Conservation (phyloP, 2,888 invertebrate genomes). For the Chesias legatella region DNA sequence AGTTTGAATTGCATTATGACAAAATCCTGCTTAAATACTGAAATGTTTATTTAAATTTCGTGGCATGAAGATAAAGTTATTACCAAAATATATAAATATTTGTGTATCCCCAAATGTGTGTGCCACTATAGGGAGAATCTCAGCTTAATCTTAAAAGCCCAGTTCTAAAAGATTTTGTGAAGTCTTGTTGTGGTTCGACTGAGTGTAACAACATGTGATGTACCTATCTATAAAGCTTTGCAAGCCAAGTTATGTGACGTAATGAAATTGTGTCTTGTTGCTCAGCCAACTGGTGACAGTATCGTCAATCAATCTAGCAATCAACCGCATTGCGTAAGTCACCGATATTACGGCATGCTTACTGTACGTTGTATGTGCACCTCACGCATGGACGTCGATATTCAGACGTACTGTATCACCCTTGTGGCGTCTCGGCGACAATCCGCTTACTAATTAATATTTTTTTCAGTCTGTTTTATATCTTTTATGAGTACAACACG, state of each 20-base stretch:
- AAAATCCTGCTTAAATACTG: constrained; percentile 41
- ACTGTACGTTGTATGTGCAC: constrained; percentile 58
- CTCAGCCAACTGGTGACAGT: constrained; percentile 95
- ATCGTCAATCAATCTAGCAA: constrained; percentile 94
- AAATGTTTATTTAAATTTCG: constrained; percentile 26
- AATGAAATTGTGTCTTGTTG: constrained; percentile 77
- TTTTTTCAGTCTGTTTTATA: constrained; percentile 15
- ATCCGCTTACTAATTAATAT: constrained; percentile 28
- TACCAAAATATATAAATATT: constrained; percentile 21
- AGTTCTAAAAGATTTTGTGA: neutral
- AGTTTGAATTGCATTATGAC: constrained; percentile 39
- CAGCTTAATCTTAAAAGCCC: neutral
- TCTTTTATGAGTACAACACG: constrained; percentile 8
- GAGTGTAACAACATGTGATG: constrained; percentile 26
- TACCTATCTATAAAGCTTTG: constrained; percentile 56
- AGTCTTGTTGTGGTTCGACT: constrained; percentile 31
- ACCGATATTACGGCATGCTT: constrained; percentile 63
- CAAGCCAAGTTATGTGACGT: constrained; percentile 71
- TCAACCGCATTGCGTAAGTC: constrained; percentile 96
- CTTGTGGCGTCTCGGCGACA: constrained; percentile 34
- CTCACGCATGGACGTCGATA: constrained; percentile 61
- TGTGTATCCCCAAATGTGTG: constrained; percentile 24
- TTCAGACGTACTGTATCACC: constrained; percentile 32
- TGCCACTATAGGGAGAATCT: constrained; percentile 33
- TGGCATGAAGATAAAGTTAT: constrained; percentile 41